Evolutionary conservation across 2,113 vertebrate genomes (phyloP), one percentile per base, ranked within the genome.

Genomic region (Lagopus muta): DNA sequence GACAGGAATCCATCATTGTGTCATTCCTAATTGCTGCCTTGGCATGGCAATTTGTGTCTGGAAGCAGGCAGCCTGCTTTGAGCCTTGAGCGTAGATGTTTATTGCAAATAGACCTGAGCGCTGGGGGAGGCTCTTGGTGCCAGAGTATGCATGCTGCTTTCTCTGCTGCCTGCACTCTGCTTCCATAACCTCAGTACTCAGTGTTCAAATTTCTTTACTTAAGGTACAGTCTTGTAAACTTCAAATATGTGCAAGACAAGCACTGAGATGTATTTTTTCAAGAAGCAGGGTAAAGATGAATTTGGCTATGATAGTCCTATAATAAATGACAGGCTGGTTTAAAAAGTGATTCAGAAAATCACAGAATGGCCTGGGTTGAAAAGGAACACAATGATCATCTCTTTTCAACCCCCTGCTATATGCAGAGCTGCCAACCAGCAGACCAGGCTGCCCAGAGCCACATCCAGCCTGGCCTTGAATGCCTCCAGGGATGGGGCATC

Each of bases 151-250:
- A 0, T 42, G 15, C 4, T 75, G 0, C 30, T 88, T 87, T 69
- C 57, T 36, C 36, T 61, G 7, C 19, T 58, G 2, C 10, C 15
- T 78, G 24, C 12, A 0, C 0, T 62, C 62, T 16, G 22, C 32
- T 43, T 50, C 60, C 43, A 30, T 57, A 43, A 38, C 13, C 78
- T 92, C 54, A 54, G 12, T 64, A 8, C n/a, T 42, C 8, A 13
- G 3, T 54, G 30, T 38, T 77, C 55, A 6, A 4, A 40, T 86
- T 65, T 61, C 30, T 55, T 73, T 73, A 30, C 70, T 65, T 64
- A 54, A 73, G 64, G 28, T 27, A 34, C 1, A 7, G 6, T 79
- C 6, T 42, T 52, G 6, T 75, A 42, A 71, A 62, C 52, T 76
- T 84, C 25, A 81, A 47, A 84, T 42, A 11, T 1, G 3, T 47